Conservation (phyloP, 2,113 vertebrate genomes). For the Chloropsis hardwickii region DNA sequence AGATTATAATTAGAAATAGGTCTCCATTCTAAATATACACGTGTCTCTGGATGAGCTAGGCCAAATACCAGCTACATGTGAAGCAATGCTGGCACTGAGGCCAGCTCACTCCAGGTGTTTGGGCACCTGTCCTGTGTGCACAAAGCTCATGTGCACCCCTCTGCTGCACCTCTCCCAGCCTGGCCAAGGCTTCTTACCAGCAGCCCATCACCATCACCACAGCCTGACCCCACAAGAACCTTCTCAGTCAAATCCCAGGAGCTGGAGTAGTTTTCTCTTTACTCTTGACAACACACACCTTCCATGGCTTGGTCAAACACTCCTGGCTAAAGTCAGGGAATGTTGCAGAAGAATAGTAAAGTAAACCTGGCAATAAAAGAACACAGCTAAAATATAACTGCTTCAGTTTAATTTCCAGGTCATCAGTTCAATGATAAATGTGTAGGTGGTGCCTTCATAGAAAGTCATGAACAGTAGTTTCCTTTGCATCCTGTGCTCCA, state of each 20-base stretch:
- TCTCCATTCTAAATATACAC: neutral
- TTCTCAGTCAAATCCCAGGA: constrained; percentile 81
- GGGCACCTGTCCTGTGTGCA: neutral
- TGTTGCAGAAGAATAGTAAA: neutral
- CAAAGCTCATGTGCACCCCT: neutral
- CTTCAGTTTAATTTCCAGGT: neutral
- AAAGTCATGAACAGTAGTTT: neutral
- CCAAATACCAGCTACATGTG: neutral
- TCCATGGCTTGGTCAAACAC: constrained; percentile 78
- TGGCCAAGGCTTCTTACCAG: neutral
- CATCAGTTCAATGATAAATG: neutral
- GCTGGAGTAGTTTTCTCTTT: constrained; percentile 71
- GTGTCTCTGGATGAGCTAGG: neutral
- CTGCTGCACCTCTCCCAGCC: neutral
- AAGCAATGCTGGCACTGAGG: fast-evolving
- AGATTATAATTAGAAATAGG: neutral
- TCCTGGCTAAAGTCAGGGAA: constrained; percentile 63
- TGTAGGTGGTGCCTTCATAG: neutral
- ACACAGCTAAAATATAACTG: neutral
- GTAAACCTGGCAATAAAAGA: neutral
- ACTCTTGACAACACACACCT: constrained; percentile 49
- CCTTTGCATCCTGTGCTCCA: neutral
- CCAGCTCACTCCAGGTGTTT: neutral
- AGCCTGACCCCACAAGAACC: neutral
- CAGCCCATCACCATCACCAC: neutral